A percentile compares a stretch with the other conserved stretches of the same genome.
These are phyloP conservation scores for Deroplatys truncata DNA, from an alignment of 2,888 invertebrate species.

Conservation along the genomic window DNA sequence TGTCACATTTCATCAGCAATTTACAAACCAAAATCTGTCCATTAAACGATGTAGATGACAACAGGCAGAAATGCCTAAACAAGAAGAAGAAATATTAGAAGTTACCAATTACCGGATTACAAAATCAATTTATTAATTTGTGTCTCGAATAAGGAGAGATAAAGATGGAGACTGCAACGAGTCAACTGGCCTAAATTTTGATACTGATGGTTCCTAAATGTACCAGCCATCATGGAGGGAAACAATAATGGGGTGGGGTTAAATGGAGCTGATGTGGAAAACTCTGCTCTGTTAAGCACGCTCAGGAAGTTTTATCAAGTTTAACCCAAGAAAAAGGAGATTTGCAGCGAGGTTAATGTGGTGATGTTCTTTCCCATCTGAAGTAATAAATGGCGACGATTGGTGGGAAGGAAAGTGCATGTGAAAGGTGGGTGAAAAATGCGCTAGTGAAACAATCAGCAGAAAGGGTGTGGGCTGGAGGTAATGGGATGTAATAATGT, in stretches of 20 bases:
- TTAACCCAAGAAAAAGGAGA: not conserved
- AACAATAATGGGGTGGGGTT: not conserved
- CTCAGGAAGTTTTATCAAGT: not conserved
- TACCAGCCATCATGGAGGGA: too few relatives aligned
- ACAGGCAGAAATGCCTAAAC: too few relatives aligned
- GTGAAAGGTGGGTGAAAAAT: not conserved
- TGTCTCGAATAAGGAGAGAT: too few relatives aligned
- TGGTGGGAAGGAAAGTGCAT: not conserved
- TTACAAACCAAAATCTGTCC: too few relatives aligned
- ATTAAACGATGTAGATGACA: too few relatives aligned
- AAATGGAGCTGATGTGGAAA: not conserved
- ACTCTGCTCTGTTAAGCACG: not conserved
- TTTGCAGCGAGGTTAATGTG: not conserved
- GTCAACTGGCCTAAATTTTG: too few relatives aligned
- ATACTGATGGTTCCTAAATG: too few relatives aligned
- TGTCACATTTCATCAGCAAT: too few relatives aligned
- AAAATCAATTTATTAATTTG: too few relatives aligned
- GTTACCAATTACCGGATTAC: too few relatives aligned
- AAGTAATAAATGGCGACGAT: constrained; percentile 2
- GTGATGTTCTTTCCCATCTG: not conserved
- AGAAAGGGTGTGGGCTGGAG: constrained; percentile 22
- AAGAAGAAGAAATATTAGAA: too few relatives aligned
- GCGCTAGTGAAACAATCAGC: not conserved
- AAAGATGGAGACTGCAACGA: too few relatives aligned
- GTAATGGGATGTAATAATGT: constrained; percentile 39